Conservation (phyloP, 2,888 invertebrate species). For the Orchestes rusci region DNA sequence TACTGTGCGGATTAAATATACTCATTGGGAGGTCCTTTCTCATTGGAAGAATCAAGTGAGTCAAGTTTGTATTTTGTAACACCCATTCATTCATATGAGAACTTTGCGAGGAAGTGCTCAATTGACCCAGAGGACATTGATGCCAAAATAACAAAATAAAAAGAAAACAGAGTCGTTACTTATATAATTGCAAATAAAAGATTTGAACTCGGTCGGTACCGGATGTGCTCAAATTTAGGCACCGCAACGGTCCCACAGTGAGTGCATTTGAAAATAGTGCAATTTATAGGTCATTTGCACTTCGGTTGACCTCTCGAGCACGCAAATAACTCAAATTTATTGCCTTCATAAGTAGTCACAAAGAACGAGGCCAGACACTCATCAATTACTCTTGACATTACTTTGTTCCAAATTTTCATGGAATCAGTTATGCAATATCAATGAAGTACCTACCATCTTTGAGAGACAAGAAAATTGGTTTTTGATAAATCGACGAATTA, state of each 20-base stretch:
- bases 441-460: too few relatives aligned
- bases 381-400: conserved; percentile 1
- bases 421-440: too few relatives aligned
- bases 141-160: conserved; percentile 22
- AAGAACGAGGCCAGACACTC: too few relatives aligned
- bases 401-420: not conserved
- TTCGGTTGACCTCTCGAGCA: conserved; percentile 23
- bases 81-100: too few relatives aligned
- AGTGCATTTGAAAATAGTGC: conserved; percentile 24
- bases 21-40: conserved; percentile 22
- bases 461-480: too few relatives aligned
- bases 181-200: conserved; percentile 26
- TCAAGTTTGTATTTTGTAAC: too few relatives aligned
- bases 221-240: conserved; percentile 24
- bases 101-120: conserved; percentile 20
- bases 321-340: conserved; percentile 25
- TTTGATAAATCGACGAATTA: too few relatives aligned
- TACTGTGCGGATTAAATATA: conserved; percentile 19
- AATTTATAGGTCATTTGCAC: conserved; percentile 26
- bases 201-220: conserved; percentile 21
- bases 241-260: conserved; percentile 17
- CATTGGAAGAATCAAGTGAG: too few relatives aligned
- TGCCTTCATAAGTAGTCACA: conserved; percentile 17
- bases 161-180: conserved; percentile 22
- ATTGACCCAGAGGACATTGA: conserved; percentile 23